Conservation (phyloP, 2,113 vertebrate genomes). For the Chrysemys picta region DNA sequence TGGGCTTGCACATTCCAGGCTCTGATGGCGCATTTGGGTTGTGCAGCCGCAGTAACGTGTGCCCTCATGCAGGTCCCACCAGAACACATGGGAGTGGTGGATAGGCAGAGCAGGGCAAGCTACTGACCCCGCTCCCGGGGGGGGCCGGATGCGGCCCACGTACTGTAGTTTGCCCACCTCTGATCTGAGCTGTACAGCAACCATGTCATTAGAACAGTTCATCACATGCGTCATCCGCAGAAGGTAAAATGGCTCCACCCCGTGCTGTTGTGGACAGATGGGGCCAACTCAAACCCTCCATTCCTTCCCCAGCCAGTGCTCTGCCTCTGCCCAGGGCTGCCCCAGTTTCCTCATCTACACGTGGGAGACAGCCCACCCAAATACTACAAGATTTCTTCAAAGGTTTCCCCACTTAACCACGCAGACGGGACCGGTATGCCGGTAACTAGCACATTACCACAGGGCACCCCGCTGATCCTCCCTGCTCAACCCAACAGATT, state of each 20-base stretch:
- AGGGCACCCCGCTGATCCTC: background rate
- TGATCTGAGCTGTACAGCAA: fast-evolving
- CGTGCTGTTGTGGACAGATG: fast-evolving
- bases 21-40: too few species aligned
- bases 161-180: too few species aligned
- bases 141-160: too few species aligned
- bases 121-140: too few species aligned
- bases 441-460: background rate
- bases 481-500: background rate
- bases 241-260: background rate
- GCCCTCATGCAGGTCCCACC: too few species aligned
- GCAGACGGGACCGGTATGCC: background rate
- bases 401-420: background rate
- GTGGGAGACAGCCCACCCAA: background rate
- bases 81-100: too few species aligned
- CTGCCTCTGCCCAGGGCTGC: fast-evolving
- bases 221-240: fast-evolving
- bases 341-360: fast-evolving
- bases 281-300: background rate
- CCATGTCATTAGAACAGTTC: fast-evolving
- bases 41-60: too few species aligned
- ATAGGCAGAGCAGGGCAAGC: too few species aligned
- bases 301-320: background rate
- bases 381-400: background rate
- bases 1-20: too few species aligned